phyloP scores from a whole-genome alignment of 2,113 vertebrate species.

The Bucco capensis region DNA sequence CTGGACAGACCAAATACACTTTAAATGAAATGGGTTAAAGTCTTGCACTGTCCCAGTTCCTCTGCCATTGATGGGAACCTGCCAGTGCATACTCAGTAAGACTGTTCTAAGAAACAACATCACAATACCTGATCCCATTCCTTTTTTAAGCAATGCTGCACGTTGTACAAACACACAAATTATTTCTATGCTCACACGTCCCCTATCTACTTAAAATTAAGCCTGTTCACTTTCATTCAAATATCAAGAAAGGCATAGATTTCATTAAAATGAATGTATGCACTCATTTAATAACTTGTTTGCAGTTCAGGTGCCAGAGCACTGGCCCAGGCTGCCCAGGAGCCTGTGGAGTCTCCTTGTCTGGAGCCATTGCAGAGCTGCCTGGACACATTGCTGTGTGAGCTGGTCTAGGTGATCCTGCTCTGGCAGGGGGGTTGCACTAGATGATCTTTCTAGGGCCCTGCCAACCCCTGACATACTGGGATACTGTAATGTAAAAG shows the following conservation, averaged over 20 bases:
- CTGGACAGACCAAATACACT: conserved; percentile 31
- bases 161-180: not conserved
- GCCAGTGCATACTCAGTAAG: not conserved
- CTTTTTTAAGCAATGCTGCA: not conserved
- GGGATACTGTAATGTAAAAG: conserved; percentile 15
- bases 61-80: not conserved
- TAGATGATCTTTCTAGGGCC: too few species aligned
- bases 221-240: not conserved
- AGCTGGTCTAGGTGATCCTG: too few species aligned
- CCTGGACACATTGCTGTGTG: too few species aligned
- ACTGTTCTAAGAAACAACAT: not conserved
- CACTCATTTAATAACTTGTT: too few species aligned
- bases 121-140: not conserved
- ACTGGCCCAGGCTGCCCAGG: too few species aligned
- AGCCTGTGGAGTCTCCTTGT: too few species aligned
- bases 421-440: too few species aligned
- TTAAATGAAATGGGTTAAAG: not conserved
- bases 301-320: too few species aligned
- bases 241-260: not conserved
- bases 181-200: not conserved
- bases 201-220: not conserved
- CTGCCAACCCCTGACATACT: too few species aligned
- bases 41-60: not conserved
- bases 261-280: too few species aligned
- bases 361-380: too few species aligned